Evolutionary conservation across 2,113 vertebrate genomes (phyloP).

Genomic region (Heterocephalus glaber): DNA sequence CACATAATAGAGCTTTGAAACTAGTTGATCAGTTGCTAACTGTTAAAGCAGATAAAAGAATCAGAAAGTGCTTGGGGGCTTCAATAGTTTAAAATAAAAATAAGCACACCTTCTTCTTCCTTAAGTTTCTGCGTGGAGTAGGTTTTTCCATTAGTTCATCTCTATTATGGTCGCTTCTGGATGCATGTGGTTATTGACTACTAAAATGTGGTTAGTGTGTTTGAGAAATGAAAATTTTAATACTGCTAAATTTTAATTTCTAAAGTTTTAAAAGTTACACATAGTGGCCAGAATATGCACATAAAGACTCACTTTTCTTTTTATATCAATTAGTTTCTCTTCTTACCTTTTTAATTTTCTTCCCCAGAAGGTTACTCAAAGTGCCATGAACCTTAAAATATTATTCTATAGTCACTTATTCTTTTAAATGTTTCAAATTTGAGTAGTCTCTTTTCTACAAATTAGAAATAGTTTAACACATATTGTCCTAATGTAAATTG

Average conservation of each 20-base stretch:
- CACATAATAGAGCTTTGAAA: not conserved
- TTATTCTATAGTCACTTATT: not conserved
- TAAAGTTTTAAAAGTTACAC: not conserved
- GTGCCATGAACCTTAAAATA: not conserved
- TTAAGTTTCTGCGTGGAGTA: not conserved
- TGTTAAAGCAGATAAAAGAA: not conserved
- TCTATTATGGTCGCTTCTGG: not conserved
- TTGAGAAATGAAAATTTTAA: not conserved
- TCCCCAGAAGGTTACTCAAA: not conserved
- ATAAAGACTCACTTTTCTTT: not conserved
- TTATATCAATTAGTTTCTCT: not conserved
- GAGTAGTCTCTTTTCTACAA: not conserved
- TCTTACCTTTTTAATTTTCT: not conserved
- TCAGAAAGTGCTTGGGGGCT: not conserved
- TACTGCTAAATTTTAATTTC: not conserved
- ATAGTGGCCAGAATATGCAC: not conserved
- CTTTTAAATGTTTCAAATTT: conserved; percentile 40
- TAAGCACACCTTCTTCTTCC: not conserved
- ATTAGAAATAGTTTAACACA: conserved; percentile 1
- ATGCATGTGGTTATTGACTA: not conserved
- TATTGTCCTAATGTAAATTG: not conserved
- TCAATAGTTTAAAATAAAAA: not conserved
- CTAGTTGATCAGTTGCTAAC: not conserved
- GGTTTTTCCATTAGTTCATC: not conserved
- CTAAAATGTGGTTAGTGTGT: not conserved